phyloP scores from a whole-genome alignment of 2,888 invertebrate species.

The Toxonevra muliebris region DNA sequence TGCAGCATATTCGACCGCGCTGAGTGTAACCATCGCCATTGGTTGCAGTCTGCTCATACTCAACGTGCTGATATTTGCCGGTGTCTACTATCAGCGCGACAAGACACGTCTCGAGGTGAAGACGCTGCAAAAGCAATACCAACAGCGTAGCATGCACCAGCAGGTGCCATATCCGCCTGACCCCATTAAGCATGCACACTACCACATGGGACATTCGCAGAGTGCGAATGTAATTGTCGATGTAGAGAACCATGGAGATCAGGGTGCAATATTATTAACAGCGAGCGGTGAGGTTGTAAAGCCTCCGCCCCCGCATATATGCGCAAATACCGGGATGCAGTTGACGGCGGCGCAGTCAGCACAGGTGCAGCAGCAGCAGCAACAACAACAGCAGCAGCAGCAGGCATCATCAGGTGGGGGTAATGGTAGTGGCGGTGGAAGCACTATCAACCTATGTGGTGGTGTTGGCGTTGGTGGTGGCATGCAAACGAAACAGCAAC shows the following conservation, averaged over 20 bases:
- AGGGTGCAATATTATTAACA: constrained; percentile 67
- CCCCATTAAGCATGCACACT: constrained; percentile 83
- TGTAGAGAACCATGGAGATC: constrained; percentile 77
- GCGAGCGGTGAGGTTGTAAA: constrained; percentile 35
- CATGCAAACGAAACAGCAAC: constrained; percentile 49
- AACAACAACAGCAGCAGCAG: constrained; percentile 68
- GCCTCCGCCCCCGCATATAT: constrained; percentile 76
- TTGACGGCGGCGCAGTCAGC: constrained; percentile 36
- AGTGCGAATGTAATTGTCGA: constrained; percentile 85
- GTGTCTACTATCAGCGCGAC: constrained; percentile 92
- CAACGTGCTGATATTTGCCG: constrained; percentile 93
- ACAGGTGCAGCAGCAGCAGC: constrained; percentile 51
- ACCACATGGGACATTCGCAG: constrained; percentile 78
- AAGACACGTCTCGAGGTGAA: constrained; percentile 76
- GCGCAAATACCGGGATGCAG: constrained; percentile 49
- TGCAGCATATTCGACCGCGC: constrained; percentile 88
- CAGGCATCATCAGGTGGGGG: constrained; percentile 65
- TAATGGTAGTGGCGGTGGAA: constrained; percentile 19
- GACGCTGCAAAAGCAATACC: constrained; percentile 72
- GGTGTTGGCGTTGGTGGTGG: constrained; percentile 40
- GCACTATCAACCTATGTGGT: constrained; percentile 36
- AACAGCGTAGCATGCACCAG: constrained; percentile 75
- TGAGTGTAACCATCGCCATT: constrained; percentile 93
- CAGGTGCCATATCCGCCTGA: constrained; percentile 71
- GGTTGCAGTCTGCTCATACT: constrained; percentile 91